Evolutionary conservation across 2,113 vertebrate genomes (phyloP).

Genomic region (Propithecus coquereli): DNA sequence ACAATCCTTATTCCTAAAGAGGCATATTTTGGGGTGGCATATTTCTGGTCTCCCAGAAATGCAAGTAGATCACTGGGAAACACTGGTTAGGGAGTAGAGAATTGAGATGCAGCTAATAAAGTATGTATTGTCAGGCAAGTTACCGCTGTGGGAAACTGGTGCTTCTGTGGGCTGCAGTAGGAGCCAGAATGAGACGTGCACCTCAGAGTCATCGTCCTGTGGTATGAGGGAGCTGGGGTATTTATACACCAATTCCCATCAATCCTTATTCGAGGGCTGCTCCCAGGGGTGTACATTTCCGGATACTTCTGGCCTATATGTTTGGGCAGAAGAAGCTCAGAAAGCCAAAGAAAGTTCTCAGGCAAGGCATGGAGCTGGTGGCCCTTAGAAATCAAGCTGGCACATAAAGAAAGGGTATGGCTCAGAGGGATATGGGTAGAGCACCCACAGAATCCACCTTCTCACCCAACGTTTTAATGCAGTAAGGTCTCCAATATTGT

Average conservation of each 20-base stretch:
- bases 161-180: not conserved
- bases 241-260: not conserved
- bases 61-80: not conserved
- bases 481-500: not conserved
- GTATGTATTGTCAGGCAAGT: not conserved
- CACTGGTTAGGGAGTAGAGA: not conserved
- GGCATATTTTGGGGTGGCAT: not conserved
- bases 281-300: not conserved
- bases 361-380: not conserved
- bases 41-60: not conserved
- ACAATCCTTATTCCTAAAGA: not conserved
- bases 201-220: not conserved
- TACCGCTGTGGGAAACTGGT: not conserved
- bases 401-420: not conserved
- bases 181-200: rapidly evolving
- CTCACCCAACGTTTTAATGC: too few species aligned
- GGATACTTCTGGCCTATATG: not conserved
- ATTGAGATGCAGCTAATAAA: not conserved
- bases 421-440: not conserved
- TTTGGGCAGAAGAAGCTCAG: not conserved
- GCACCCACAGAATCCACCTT: not conserved
- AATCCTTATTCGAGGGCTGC: not conserved
- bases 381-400: not conserved
- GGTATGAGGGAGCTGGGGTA: not conserved
- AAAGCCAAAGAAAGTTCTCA: not conserved